Conservation (phyloP, 2,113 vertebrate genomes). For the Crotalus horridus region DNA sequence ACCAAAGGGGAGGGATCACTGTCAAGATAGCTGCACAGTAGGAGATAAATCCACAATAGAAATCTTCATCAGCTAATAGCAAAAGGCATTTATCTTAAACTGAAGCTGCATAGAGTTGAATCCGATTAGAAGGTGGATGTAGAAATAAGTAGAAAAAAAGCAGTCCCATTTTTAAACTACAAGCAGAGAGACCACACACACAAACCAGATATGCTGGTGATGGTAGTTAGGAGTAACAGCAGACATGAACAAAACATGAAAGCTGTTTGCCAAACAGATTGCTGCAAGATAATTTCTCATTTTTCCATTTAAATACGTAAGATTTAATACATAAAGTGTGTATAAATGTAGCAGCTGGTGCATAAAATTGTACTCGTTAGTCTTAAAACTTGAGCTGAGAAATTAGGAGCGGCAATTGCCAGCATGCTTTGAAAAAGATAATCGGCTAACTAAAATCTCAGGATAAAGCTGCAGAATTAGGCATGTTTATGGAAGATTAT, state of each 20-base stretch:
- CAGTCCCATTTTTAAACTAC: slow-evolving; percentile 10
- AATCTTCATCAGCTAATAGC: slow-evolving; percentile 9
- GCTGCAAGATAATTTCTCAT: slow-evolving; percentile 3
- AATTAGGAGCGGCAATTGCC: not conserved
- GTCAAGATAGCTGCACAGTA: not conserved
- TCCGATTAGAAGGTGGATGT: slow-evolving; percentile 16
- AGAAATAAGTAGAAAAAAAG: slow-evolving; percentile 16
- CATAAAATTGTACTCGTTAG: not conserved
- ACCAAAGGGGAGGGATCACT: slow-evolving; percentile 6
- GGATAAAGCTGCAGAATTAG: not conserved
- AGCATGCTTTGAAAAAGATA: not conserved
- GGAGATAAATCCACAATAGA: slow-evolving; percentile 37
- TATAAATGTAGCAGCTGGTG: not conserved
- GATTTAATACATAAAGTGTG: not conserved
- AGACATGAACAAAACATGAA: slow-evolving; percentile 8
- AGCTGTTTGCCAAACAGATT: not conserved
- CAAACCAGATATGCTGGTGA: slow-evolving; percentile 17
- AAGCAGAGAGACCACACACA: slow-evolving; percentile 21
- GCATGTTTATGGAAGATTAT: not conserved
- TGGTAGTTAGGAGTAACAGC: slow-evolving; percentile 38
- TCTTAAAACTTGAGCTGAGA: not conserved
- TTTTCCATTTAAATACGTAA: not conserved
- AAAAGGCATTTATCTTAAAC: slow-evolving; percentile 36
- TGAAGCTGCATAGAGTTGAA: slow-evolving; percentile 28
- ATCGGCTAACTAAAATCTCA: not conserved